Conservation (phyloP, 2,888 invertebrate genomes). For the Drosophila pseudotalamancana region DNA sequence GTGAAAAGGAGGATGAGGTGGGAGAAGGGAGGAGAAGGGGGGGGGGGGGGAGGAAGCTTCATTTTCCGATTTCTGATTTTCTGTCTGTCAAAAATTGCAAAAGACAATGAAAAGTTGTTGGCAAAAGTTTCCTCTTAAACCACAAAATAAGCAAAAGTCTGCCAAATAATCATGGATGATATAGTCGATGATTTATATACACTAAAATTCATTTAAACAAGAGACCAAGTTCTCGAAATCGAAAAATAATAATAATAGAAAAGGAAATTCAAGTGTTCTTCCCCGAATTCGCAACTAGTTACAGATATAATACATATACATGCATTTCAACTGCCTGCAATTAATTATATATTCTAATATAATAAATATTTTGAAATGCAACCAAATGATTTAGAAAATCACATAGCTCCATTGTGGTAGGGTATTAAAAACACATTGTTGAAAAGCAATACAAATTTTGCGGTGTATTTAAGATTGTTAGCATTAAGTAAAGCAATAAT, state of each 20-base stretch:
- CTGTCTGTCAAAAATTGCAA: constrained; percentile 6
- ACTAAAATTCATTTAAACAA: too few species aligned
- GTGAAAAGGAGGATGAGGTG: neutral
- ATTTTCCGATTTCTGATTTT: constrained; percentile 6
- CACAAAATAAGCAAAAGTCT: neutral
- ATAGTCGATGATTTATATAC: constrained; percentile 4
- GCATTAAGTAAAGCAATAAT: constrained; percentile 1
- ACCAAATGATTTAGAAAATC: neutral
- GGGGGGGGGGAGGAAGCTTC: neutral
- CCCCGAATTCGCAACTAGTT: too few species aligned
- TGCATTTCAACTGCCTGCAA: too few species aligned
- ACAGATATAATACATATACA: too few species aligned
- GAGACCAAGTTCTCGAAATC: too few species aligned
- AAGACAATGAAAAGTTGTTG: constrained; percentile 23
- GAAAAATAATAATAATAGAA: too few species aligned
- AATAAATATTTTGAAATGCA: too few species aligned
- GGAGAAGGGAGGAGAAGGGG: neutral
- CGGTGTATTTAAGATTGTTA: neutral
- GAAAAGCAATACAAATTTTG: neutral
- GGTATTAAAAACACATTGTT: too few species aligned
- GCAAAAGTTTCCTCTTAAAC: constrained; percentile 9
- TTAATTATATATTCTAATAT: too few species aligned
- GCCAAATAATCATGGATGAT: neutral
- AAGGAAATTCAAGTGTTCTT: too few species aligned
- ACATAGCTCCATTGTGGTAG: neutral